Base-by-base conservation (phyloP, 2,888 invertebrate genomes). In the Leptinotarsa haldemani region DNA sequence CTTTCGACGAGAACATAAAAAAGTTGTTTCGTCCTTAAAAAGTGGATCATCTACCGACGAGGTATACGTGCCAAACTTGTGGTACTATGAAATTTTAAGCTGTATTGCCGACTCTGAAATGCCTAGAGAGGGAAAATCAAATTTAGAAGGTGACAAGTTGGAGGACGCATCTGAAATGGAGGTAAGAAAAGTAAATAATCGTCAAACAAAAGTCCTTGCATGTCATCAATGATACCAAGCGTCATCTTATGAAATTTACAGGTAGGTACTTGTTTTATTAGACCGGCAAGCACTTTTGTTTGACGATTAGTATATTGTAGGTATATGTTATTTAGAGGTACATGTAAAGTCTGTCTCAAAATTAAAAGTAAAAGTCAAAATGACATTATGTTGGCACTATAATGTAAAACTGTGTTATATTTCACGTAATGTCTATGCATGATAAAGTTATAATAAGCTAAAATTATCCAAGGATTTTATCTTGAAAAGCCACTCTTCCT, bases 31-130 rank as follows among this genome's bases (percentile, higher is more conserved):
- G 65, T 48, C 65, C 46, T 65, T 65, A 65, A 48, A 50, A 65
- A 65, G 25, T 58, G 58, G 58, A 58, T 22, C 58, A 25, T 58
- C 58, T 58, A 58, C 58, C 58, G 58, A 70, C 50, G 65, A 70
- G 30, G 64, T 70, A 70, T 70, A 70, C 53, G 52, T 65, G 30
- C 70, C 65, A 65, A 65, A 53, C 65, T 52, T 71, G 58, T 65
- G 65, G 65, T 71, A 71, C 18, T 71, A 65, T 56, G 58, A 66
- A 18, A 71, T 56, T 65, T 66, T 71, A 52, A 71, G 71, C 58
- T 71, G 65, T 71, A 71, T 58, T 71, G 71, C 70, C 81, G 80
- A 69, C 79, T 81, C 3, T 74, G 30, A 71, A 30, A 65, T 71
- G 70, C 65, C 61, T 47, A 83, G 74, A 58, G 58, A 69, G 69